Evolutionary conservation across 2,797 vertebrate genomes (phyloP).

Genomic region (Vireo griseus): DNA sequence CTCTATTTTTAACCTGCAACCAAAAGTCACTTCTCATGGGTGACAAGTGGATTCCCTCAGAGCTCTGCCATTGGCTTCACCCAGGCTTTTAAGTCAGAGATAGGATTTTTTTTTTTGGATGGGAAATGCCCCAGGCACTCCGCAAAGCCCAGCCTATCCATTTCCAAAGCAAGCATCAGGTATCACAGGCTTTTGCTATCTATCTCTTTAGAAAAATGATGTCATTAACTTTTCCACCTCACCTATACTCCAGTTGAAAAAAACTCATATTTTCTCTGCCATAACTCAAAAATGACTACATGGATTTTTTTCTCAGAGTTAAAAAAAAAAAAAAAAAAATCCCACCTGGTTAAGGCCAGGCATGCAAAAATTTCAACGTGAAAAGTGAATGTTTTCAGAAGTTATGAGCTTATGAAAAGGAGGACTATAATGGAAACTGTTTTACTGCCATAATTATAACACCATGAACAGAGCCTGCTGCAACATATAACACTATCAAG

Average conservation of each 20-base stretch:
- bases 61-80: not conserved
- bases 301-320: not conserved
- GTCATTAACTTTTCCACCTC: not conserved
- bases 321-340: not conserved
- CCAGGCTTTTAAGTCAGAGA: not conserved
- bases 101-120: not conserved
- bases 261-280: not conserved
- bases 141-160: not conserved
- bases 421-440: conserved; percentile 42
- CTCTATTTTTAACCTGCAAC: conserved; percentile 19
- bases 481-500: conserved; percentile 42
- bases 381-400: conserved; percentile 36
- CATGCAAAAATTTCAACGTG: not conserved
- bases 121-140: not conserved
- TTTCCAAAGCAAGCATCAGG: not conserved
- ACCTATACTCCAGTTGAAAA: not conserved
- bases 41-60: not conserved
- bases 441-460: conserved; percentile 59
- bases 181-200: not conserved
- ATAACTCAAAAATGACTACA: not conserved
- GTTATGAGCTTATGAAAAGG: conserved; percentile 52
- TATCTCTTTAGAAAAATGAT: not conserved
- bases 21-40: not conserved
- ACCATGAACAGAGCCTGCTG: conserved; percentile 27
- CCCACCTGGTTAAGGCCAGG: not conserved